Evolutionary conservation across 1,140 invertebrate genomes (phyloP), one percentile per base, ranked within the genome.

Genomic region (Papilio machaon): DNA sequence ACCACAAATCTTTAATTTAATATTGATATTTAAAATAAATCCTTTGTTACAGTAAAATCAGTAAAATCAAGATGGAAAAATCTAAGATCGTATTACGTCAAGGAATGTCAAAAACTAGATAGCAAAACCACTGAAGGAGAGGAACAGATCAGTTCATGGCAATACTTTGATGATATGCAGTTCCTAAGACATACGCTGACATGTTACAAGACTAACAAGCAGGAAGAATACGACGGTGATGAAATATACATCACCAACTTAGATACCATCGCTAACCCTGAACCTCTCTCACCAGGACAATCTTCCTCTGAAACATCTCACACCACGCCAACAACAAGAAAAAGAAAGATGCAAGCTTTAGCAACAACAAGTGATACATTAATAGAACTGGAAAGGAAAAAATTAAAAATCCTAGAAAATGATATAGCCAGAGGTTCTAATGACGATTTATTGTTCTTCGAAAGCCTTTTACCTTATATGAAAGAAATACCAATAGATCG

Each of bases 1-100:
- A 58, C 15, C 6, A 17, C 54, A 58, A 58, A 58, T 2, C 54
- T 58, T 58, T 1, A 6, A 58, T 73, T 70, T 10, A 19, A 58
- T 13, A n/a, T 47, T 38, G 5, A n/a, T 43, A 43, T 5, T 8
- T 74, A 58, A 76, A 35, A n/a, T 54, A 73, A 46, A 54, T 17
- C 8, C 7, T 81, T 76, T 84, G 23, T 84, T 84, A 23, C 83
- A 84, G 83, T 80, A 11, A 82, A 80, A 80, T 73, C 75, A 8
- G 64, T 80, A 60, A 84, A 82, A 60, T 60, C 81, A 10, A 82
- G 79, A 79, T 84, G 83, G 83, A 84, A 82, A 67, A 84, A 84
- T 43, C 54, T 84, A 49, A 67, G 83, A 78, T 70, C 81, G 10
- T 84, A 84, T 30, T 84, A 64, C 60, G 78, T 80, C 7, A 82